Evolutionary conservation across 1,140 invertebrate species (phyloP).

Genomic region (honey bee (Apis mellifera)): Amel_HAv3.1 CM009943.2:4606501-4607000

Average conservation of each 20-base stretch:
- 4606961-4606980: conserved; percentile 58
- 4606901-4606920: conserved; percentile 80
- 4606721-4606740: neutral
- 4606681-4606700: conserved; percentile 33
- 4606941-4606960: conserved; percentile 77
- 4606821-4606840: neutral
- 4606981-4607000: conserved; percentile 21
- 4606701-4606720: conserved; percentile 14
- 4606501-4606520: conserved; percentile 82
- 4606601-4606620: conserved; percentile 80
- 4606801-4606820: neutral
- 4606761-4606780: neutral
- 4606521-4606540: conserved; percentile 74
- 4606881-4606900: conserved; percentile 82
- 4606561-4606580: conserved; percentile 68
- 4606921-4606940: conserved; percentile 75
- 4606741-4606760: neutral
- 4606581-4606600: conserved; percentile 68
- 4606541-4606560: conserved; percentile 71
- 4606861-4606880: conserved; percentile 73
- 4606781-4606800: neutral
- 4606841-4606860: neutral
- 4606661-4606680: conserved; percentile 67
- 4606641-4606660: conserved; percentile 83
- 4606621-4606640: conserved; percentile 82